These are phyloP conservation scores for Chrysocyon brachyurus DNA, from an alignment of 2,797 vertebrate species.

Conservation along the genomic window DNA sequence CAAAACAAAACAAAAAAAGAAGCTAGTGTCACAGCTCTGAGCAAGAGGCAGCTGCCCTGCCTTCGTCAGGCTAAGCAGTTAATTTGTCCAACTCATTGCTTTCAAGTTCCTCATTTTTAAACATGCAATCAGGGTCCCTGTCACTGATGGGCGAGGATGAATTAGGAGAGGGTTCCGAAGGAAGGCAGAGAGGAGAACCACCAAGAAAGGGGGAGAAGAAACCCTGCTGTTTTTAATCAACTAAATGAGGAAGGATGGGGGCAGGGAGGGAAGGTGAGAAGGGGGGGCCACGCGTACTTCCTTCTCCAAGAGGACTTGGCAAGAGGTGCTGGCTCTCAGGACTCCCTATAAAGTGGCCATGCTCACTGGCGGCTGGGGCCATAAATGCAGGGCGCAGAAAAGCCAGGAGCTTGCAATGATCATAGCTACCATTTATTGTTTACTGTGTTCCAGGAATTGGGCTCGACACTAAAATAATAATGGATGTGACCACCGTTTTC, in stretches of 20 bases:
- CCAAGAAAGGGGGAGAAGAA: fast-evolving
- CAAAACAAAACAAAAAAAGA: no score
- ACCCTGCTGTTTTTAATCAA: constrained; percentile 22
- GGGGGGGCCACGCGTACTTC: neutral
- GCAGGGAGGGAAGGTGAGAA: neutral
- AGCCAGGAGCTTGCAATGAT: neutral
- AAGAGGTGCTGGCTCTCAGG: neutral
- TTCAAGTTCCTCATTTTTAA: constrained; percentile 31
- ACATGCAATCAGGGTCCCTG: neutral
- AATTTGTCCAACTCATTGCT: constrained; percentile 33
- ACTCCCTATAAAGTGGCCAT: neutral
- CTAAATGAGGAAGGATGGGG: neutral
- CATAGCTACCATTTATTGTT: neutral
- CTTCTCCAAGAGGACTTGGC: neutral
- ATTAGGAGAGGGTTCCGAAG: neutral
- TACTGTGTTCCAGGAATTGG: constrained; percentile 23
- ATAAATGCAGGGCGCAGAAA: constrained; percentile 2
- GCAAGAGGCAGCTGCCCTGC: neutral
- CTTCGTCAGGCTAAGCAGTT: constrained; percentile 29
- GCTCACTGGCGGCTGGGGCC: neutral
- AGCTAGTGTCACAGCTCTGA: neutral
- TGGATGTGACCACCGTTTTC: neutral
- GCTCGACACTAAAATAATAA: neutral
- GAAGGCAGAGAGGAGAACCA: neutral
- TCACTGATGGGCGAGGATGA: neutral